phyloP scores from a whole-genome alignment of 2,797 vertebrate genomes.

The Lacerta bilineata region DNA sequence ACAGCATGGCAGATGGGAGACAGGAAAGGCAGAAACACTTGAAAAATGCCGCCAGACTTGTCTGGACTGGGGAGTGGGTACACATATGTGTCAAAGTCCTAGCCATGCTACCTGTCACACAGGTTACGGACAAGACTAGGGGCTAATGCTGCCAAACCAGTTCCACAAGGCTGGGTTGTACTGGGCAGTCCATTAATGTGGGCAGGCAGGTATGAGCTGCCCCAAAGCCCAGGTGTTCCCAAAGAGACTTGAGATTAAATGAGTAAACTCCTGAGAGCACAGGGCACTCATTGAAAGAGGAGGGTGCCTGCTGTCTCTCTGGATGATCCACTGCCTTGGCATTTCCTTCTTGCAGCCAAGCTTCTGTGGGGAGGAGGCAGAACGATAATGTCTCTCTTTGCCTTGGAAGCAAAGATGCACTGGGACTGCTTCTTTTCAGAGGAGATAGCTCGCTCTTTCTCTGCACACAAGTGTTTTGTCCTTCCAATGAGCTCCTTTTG shows the following conservation, averaged over 20 bases:
- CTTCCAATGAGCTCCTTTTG: too few species aligned
- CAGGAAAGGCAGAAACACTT: neutral
- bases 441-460: neutral
- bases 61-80: neutral
- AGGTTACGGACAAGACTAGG: neutral
- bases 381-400: neutral
- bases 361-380: too few species aligned
- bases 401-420: neutral
- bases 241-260: neutral
- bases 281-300: neutral
- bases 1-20: too few species aligned
- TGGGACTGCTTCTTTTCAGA: neutral
- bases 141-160: neutral
- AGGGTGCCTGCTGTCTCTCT: neutral
- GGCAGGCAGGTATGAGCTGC: neutral
- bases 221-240: too few species aligned
- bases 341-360: neutral
- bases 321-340: neutral
- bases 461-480: neutral
- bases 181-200: neutral
- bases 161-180: neutral
- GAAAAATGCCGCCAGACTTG: constrained; percentile 8
- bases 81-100: too few species aligned
- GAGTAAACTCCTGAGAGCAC: neutral
- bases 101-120: neutral